Percentiles rank a stretch among this genome's conserved stretches.
Conservation (phyloP, 1,140 invertebrate genomes). For the Eupeodes corollae region DNA sequence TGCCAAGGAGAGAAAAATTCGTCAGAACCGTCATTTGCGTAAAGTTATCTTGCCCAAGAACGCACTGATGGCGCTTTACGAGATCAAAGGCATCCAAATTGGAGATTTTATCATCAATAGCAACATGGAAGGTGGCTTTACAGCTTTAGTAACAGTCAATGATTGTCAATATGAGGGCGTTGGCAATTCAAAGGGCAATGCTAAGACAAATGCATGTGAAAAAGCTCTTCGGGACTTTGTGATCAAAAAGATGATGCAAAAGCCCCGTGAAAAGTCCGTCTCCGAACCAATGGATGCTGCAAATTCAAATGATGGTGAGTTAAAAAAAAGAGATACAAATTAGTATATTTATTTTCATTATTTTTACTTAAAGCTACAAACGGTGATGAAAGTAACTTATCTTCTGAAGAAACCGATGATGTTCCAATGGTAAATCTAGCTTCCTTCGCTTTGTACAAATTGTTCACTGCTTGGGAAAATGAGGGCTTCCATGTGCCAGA, state of each 20-base stretch:
- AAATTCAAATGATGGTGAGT: constrained; percentile 8
- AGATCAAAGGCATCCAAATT: constrained; percentile 48
- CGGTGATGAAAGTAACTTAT: constrained; percentile 7
- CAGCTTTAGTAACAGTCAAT: constrained; percentile 30
- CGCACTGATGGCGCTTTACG: constrained; percentile 76
- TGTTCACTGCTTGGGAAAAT: constrained; percentile 63
- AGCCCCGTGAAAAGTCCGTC: constrained; percentile 7
- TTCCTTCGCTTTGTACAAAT: constrained; percentile 61
- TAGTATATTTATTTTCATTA: neutral
- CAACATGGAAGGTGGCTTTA: constrained; percentile 27
- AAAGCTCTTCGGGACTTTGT: constrained; percentile 58
- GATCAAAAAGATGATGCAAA: constrained; percentile 51
- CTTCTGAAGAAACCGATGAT: constrained; percentile 37
- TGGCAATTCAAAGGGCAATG: constrained; percentile 41
- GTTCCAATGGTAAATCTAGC: constrained; percentile 64
- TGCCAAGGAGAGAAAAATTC: constrained; percentile 45
- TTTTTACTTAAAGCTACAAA: constrained; percentile 11
- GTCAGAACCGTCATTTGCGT: constrained; percentile 54
- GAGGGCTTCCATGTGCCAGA: constrained; percentile 53
- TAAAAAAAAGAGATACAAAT: neutral
- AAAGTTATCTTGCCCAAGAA: constrained; percentile 66
- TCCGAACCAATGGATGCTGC: constrained; percentile 12
- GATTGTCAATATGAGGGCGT: constrained; percentile 28
- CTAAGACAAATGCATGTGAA: constrained; percentile 56
- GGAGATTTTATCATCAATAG: constrained; percentile 31